Base-by-base conservation (phyloP, 2,888 invertebrate genomes). In the Branchellion lobata region DNA sequence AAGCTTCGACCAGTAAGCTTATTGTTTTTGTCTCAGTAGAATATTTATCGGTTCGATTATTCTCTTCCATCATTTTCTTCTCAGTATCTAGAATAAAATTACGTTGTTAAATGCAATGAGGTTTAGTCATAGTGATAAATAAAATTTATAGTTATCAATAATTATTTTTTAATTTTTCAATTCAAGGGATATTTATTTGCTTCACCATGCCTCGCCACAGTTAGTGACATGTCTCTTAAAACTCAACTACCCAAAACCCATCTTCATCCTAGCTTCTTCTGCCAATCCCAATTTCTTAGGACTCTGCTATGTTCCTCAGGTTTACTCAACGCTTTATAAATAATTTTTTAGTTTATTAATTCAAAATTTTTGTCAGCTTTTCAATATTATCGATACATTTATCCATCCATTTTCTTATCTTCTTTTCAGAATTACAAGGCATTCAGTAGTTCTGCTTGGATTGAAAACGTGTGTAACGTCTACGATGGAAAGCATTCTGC, bases 401-500 rank as follows among this genome's bases (percentile, higher is more conserved):
- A 18, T 47, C 18, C 47, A 47, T 14, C 18, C 47, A 47, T 14
- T 14, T 29, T 11, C 21, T 76, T 57, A 29, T 40, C 65, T 2
- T 18, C 34, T 8, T 73, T 73, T 18, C 31, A 79, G 79, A 29
- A 68, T 21, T 31, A 33, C 31, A 51, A 11, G 11, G 21, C 29
- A 18, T 80, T 81, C 68, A 68, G 78, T 8, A 73, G 80, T 0
- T 21, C 29, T 14, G 29, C 75, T 11, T 81, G 80, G 80, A 79
- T 80, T 2, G 79, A 61, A 18, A 24, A 78, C n/a, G 31, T 82
- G 21, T 81, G 81, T 27, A 21, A 24, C 31, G 33, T 34, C 14
- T 31, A 74, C 1, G 71, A 72, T 14, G 82, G 82, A 27, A 73
- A 80, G 47, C 65, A 80, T 31, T 80, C 79, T 24, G 74, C 18